Conservation (phyloP, 1,140 invertebrate species). For the Philaenus spumarius region DNA sequence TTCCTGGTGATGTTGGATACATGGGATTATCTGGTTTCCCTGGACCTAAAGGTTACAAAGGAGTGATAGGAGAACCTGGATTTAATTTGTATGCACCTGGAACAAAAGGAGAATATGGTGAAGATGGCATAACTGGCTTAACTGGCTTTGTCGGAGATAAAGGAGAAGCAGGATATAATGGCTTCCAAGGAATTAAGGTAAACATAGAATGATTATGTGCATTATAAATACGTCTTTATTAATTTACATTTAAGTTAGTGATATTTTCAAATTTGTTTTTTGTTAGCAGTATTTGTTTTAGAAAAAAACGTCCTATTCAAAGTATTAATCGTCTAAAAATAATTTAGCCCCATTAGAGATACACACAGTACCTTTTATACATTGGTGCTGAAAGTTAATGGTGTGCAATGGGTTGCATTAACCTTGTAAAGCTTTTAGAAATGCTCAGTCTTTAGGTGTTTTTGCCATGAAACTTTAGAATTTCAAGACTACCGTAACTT, state of each 20-base stretch:
- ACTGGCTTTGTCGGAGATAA: conserved; percentile 42
- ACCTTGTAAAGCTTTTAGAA: too few relatives aligned
- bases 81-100: neutral
- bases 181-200: conserved; percentile 20
- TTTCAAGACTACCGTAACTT: too few relatives aligned
- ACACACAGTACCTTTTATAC: too few relatives aligned
- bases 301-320: too few relatives aligned
- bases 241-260: neutral
- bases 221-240: neutral
- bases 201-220: neutral
- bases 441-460: too few relatives aligned
- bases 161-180: conserved; percentile 20
- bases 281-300: neutral
- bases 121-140: conserved; percentile 44
- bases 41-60: conserved; percentile 35
- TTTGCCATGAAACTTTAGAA: too few relatives aligned
- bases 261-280: neutral
- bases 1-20: conserved; percentile 34
- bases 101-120: conserved; percentile 51
- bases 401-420: too few relatives aligned
- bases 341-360: too few relatives aligned
- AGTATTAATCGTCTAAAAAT: too few relatives aligned
- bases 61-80: conserved; percentile 19
- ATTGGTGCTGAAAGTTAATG: too few relatives aligned
- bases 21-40: conserved; percentile 39